Conservation (phyloP, 2,888 invertebrate species). For the Sphinx pinastri region DNA sequence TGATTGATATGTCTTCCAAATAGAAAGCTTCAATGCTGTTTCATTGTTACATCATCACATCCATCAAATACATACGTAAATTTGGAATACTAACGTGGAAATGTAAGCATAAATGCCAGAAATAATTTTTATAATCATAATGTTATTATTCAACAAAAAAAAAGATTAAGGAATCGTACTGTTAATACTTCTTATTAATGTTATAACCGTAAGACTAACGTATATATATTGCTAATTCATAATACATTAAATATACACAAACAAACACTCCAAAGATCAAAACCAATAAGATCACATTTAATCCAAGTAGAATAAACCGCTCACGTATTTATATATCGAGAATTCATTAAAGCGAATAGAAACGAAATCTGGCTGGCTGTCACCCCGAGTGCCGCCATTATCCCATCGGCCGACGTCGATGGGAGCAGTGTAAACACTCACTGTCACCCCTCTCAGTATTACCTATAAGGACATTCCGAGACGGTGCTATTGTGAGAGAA, state of each 20-base stretch:
- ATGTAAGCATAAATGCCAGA: neutral
- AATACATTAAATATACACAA: no score
- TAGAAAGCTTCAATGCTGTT: slow-evolving; percentile 12
- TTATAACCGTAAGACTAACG: neutral
- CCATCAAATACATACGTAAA: slow-evolving; percentile 1
- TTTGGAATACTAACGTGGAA: neutral
- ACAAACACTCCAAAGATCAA: neutral
- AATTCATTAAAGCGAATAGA: slow-evolving; percentile 66
- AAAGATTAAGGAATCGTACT: no score
- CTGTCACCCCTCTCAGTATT: slow-evolving; percentile 44
- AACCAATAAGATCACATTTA: neutral
- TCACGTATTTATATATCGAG: slow-evolving; percentile 52
- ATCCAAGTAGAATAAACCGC: slow-evolving; percentile 48
- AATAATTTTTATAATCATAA: no score
- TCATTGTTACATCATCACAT: slow-evolving; percentile 20
- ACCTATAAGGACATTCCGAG: slow-evolving; percentile 26
- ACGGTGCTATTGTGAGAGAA: slow-evolving; percentile 18
- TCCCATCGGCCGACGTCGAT: slow-evolving; percentile 66
- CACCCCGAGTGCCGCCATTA: slow-evolving; percentile 65
- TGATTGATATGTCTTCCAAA: slow-evolving; percentile 23
- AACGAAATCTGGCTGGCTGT: slow-evolving; percentile 49
- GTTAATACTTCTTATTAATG: neutral
- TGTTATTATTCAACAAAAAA: no score
- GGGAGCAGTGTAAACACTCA: slow-evolving; percentile 71
- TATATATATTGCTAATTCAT: neutral